Conservation (phyloP, 2,113 vertebrate genomes). For the Pelobates fuscus region DNA sequence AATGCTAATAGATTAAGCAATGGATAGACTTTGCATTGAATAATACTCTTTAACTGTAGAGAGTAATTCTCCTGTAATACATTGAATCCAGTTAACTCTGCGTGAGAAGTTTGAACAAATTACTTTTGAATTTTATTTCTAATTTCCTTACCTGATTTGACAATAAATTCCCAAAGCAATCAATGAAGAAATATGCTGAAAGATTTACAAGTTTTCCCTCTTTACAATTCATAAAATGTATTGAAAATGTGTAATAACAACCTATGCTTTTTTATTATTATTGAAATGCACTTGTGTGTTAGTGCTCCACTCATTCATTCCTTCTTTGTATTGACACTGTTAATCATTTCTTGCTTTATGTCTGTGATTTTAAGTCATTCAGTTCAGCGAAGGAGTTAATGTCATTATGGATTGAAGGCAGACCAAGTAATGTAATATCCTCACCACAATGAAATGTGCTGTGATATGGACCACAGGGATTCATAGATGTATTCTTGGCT, state of each 20-base stretch:
- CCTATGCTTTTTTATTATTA: neutral
- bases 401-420: slow-evolving; percentile 25
- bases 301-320: neutral
- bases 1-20: too few species aligned
- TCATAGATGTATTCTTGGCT: slow-evolving; percentile 35
- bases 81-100: too few species aligned
- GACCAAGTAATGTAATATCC: slow-evolving; percentile 26
- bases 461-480: slow-evolving; percentile 24
- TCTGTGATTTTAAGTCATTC: slow-evolving; percentile 16
- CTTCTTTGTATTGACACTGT: slow-evolving; percentile 17
- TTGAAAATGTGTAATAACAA: neutral
- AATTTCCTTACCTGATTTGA: neutral
- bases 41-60: too few species aligned
- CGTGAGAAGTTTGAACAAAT: too few species aligned
- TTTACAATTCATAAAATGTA: slow-evolving; percentile 6
- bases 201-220: neutral
- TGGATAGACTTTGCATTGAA: too few species aligned
- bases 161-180: neutral
- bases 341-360: slow-evolving; percentile 22
- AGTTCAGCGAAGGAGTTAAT: slow-evolving; percentile 28
- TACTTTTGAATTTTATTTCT: too few species aligned
- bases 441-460: slow-evolving; percentile 1
- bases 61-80: too few species aligned
- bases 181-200: neutral
- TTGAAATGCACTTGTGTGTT: neutral